Evolutionary conservation across 2,888 invertebrate genomes (phyloP).

Genomic region (Mantis religiosa): DNA sequence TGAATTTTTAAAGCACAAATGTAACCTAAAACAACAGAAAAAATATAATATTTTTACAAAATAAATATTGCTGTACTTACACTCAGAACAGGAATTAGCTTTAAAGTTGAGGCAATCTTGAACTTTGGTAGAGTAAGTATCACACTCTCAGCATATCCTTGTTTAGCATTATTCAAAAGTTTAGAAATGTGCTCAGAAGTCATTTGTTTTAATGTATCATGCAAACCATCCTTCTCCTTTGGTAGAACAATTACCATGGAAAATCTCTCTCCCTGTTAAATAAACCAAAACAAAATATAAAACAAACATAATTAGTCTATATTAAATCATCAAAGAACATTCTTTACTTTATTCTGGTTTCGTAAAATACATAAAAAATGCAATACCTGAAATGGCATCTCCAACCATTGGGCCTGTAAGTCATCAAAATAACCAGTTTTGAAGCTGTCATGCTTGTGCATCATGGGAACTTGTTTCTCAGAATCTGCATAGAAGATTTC

Average conservation of each 20-base stretch:
- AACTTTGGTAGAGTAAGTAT: background rate
- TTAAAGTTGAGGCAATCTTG: background rate
- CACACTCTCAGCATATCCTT: background rate
- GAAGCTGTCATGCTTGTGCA: background rate
- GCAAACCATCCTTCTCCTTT: background rate
- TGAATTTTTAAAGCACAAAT: too few species aligned
- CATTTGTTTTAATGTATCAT: background rate
- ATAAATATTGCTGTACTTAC: too few species aligned
- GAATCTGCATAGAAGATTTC: background rate
- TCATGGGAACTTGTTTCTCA: background rate
- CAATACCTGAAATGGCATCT: background rate
- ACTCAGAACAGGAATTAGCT: background rate
- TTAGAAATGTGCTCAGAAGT: background rate
- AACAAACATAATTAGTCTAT: too few species aligned
- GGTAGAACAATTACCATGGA: background rate
- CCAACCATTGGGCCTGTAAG: background rate
- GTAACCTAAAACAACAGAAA: too few species aligned
- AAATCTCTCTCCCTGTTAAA: background rate
- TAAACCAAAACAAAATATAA: background rate
- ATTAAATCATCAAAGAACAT: too few species aligned
- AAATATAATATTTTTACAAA: too few species aligned
- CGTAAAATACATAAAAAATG: too few species aligned
- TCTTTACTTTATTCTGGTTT: too few species aligned
- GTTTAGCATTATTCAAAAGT: background rate
- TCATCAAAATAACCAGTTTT: background rate